Evolutionary conservation across 2,888 invertebrate species (phyloP).

Genomic region (Alsophila aescularia): DNA sequence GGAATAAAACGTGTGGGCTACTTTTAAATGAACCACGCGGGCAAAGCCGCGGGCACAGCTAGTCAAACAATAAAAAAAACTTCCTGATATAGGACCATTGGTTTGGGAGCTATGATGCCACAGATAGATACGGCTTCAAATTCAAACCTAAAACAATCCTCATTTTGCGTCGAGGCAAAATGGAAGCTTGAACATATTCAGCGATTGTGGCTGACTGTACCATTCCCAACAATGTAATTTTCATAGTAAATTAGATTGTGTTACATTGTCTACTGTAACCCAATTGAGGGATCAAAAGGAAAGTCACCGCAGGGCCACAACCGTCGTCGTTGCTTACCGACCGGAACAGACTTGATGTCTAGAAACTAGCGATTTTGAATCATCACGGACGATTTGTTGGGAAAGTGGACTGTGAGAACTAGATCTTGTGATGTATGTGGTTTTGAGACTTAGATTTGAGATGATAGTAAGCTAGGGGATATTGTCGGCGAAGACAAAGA

Average conservation of each 20-base stretch:
- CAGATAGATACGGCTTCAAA: too few species aligned
- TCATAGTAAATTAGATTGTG: slow-evolving; percentile 32
- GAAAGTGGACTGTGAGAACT: slow-evolving; percentile 58
- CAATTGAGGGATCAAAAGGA: slow-evolving; percentile 54
- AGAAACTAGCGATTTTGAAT: slow-evolving; percentile 48
- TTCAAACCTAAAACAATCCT: too few species aligned
- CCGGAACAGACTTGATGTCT: slow-evolving; percentile 55
- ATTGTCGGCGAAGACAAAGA: slow-evolving; percentile 12
- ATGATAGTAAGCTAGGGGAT: not conserved
- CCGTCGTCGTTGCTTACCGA: slow-evolving; percentile 53
- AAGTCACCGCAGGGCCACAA: slow-evolving; percentile 64
- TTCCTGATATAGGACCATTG: too few species aligned
- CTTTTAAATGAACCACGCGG: too few species aligned
- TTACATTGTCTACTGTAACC: slow-evolving; percentile 43
- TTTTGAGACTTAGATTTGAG: slow-evolving; percentile 9
- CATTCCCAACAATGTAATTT: slow-evolving; percentile 26
- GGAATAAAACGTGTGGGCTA: too few species aligned
- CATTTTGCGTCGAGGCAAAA: too few species aligned
- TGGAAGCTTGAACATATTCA: too few species aligned
- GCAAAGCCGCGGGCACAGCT: too few species aligned
- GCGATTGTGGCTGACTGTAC: too few species aligned
- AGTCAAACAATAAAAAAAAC: too few species aligned
- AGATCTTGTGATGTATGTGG: slow-evolving; percentile 36
- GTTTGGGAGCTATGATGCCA: too few species aligned
- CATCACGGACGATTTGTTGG: slow-evolving; percentile 54